Conservation (phyloP, 2,888 invertebrate genomes). For the Leucophora obtusa region DNA sequence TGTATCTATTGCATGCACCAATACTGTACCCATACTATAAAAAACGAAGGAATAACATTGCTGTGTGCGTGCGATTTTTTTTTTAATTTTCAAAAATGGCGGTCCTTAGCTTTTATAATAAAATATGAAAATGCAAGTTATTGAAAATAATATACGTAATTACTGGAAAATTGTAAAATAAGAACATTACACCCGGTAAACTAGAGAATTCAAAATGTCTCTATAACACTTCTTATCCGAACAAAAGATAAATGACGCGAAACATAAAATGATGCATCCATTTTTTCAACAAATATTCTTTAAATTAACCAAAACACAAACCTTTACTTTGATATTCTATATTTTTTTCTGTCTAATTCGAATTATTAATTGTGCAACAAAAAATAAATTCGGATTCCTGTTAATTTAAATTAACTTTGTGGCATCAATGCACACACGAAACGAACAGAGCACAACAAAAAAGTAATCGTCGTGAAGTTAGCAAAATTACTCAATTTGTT, state of each 20-base stretch:
- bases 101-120: slow-evolving; percentile 53
- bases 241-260: slow-evolving; percentile 36
- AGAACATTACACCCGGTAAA: neutral
- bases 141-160: no score
- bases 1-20: slow-evolving; percentile 34
- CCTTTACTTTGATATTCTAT: slow-evolving; percentile 42
- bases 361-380: slow-evolving; percentile 11
- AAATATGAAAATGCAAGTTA: slow-evolving; percentile 1
- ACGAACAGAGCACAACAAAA: slow-evolving; percentile 63
- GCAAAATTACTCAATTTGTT: no score
- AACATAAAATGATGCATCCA: slow-evolving; percentile 12
- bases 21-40: slow-evolving; percentile 54
- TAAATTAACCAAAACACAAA: slow-evolving; percentile 41
- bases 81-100: slow-evolving; percentile 65
- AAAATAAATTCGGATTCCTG: neutral
- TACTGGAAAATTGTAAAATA: neutral
- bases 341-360: neutral
- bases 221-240: slow-evolving; percentile 56
- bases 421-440: slow-evolving; percentile 57
- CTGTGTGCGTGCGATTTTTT: slow-evolving; percentile 35
- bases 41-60: slow-evolving; percentile 46
- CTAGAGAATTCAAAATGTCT: slow-evolving; percentile 27
- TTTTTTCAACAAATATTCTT: neutral
- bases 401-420: slow-evolving; percentile 54
- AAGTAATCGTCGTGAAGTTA: no score